Evolutionary conservation across 2,113 vertebrate genomes (phyloP), one percentile per base, ranked within the genome.

Genomic region (Zapus hudsonius): DNA sequence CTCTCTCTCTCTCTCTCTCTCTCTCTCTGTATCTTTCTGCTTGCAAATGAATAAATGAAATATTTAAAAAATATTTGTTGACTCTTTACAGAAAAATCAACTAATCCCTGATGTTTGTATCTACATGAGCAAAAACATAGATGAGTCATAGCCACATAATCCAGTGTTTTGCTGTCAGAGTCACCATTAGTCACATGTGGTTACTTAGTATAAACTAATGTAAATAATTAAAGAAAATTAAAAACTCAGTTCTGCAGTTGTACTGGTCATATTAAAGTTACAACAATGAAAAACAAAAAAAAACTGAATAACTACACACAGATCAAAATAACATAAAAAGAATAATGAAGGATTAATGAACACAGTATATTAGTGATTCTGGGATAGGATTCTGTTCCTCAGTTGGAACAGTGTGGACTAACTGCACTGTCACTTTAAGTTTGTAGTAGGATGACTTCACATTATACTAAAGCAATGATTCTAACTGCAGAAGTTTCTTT

Each of bases 201-300:
- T 61, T 84, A 19, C 38, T 95, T 66, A 69, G 64, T 84, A 22
- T 36, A 69, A 84, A 69, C 55, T 69, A 84, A 44, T 36, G 15
- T 79, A 75, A 92, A 83, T 89, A 84, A 78, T 72, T 87, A 85
- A 87, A 80, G 57, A 90, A 84, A 81, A 75, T 7, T 19, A 75
- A 11, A 89, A 73, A 27, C 69, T 67, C n/a, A 63, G 5, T 84
- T 93, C 42, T 40, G 92, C 15, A 33, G 29, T 86, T 75, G 42
- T 31, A 40, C 33, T 80, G 89, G 66, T 36, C 66, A 86, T 84
- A 67, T 1, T 42, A 87, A 83, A 83, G 80, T 92, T 17, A 85
- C 66, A 92, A 90, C 42, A 87, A 44, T 55, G n/a, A 84, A 70
- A 84, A 84, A 9, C 40, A 69, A 84, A 64, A 83, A 36, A 66